Conservation (phyloP, 2,113 vertebrate species). For the Enhydra lutris region DNA sequence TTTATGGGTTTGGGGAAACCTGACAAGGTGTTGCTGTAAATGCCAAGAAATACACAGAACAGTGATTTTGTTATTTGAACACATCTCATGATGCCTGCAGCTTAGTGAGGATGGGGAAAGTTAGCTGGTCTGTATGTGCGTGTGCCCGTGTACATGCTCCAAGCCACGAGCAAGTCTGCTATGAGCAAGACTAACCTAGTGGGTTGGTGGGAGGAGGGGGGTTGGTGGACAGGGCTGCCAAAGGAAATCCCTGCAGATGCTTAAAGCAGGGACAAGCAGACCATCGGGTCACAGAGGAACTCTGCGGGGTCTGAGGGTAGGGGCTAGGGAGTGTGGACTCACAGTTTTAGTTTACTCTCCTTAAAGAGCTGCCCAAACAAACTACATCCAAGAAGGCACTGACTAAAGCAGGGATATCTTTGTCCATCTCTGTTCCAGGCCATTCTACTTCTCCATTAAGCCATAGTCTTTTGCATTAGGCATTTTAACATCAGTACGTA, state of each 20-base stretch:
- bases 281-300: background rate
- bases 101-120: background rate
- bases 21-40: conserved; percentile 60
- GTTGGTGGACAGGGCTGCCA: background rate
- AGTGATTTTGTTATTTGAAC: conserved; percentile 37
- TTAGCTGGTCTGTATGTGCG: background rate
- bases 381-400: background rate
- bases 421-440: background rate
- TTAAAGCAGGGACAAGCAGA: background rate
- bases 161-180: background rate
- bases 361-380: background rate
- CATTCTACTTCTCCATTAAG: background rate
- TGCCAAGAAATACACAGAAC: conserved; percentile 30
- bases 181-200: background rate
- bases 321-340: background rate
- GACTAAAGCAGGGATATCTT: background rate
- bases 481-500: background rate
- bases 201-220: background rate
- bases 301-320: background rate
- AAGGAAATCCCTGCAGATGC: background rate
- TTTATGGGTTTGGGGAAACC: conserved; percentile 49
- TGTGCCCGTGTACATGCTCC: no score
- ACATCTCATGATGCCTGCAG: background rate
- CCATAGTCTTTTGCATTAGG: background rate
- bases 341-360: background rate